Evolutionary conservation across 1,140 invertebrate species (phyloP).

Genomic region (Phymastichus coffea): DNA sequence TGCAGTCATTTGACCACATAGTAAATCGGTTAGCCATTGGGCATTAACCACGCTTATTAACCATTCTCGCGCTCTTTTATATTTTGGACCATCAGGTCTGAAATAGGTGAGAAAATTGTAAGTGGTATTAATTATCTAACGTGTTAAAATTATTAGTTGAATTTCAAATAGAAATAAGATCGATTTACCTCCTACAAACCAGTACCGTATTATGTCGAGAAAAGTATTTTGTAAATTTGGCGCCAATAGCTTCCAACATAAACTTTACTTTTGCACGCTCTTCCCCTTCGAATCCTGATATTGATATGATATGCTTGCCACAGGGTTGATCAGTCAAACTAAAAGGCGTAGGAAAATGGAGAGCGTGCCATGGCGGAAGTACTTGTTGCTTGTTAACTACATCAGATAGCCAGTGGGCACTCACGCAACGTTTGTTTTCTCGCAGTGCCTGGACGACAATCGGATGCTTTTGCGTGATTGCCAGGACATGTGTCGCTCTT

Average conservation of each 20-base stretch:
- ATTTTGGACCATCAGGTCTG: conserved; percentile 85
- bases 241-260: conserved; percentile 86
- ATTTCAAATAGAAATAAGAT: background rate
- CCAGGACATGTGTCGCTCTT: conserved; percentile 88
- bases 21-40: conserved; percentile 90
- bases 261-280: conserved; percentile 77
- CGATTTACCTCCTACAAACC: conserved; percentile 60
- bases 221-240: conserved; percentile 74
- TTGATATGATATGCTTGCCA: conserved; percentile 71
- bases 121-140: background rate
- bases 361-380: conserved; percentile 84
- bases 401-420: conserved; percentile 93
- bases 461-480: conserved; percentile 84
- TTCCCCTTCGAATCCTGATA: conserved; percentile 84
- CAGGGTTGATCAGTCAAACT: conserved; percentile 64
- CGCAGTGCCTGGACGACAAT: conserved; percentile 76
- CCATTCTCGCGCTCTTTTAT: conserved; percentile 88
- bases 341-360: conserved; percentile 87
- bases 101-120: conserved; percentile 25
- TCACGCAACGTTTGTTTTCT: conserved; percentile 81
- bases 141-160: background rate
- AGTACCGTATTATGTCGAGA: conserved; percentile 74
- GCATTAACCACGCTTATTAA: conserved; percentile 84
- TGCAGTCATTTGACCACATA: conserved; percentile 84
- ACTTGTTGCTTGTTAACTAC: conserved; percentile 81